phyloP scores from a whole-genome alignment of 1,140 invertebrate genomes.

The Theocolax elegans region DNA sequence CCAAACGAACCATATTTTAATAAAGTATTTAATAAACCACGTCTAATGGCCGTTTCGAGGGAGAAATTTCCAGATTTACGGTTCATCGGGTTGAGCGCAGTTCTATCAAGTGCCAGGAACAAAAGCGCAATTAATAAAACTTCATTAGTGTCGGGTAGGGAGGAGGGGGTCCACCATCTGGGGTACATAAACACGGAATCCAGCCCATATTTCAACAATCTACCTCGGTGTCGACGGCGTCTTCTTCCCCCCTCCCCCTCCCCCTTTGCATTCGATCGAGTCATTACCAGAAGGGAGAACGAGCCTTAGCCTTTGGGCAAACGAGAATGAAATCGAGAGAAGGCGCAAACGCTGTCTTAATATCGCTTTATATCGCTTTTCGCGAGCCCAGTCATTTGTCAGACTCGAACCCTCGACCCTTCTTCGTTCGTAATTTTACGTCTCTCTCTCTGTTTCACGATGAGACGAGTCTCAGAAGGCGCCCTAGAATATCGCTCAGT shows the following conservation, averaged over 20 bases:
- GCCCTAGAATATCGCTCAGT: not conserved
- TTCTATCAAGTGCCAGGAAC: not conserved
- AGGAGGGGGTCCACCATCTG: not conserved
- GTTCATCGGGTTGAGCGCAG: not conserved
- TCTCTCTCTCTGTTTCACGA: not conserved
- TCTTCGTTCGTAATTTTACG: no score
- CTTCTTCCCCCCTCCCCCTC: not conserved
- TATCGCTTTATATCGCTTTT: slow-evolving; percentile 1
- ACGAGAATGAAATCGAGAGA: not conserved
- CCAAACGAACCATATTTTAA: no score
- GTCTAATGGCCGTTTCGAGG: no score
- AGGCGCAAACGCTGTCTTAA: slow-evolving; percentile 16
- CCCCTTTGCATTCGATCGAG: slow-evolving; percentile 11
- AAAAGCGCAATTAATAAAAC: slow-evolving; percentile 19
- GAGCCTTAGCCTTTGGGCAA: not conserved
- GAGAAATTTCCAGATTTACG: no score
- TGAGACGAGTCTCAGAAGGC: no score
- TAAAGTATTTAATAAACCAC: no score
- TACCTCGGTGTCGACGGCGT: not conserved
- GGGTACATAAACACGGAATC: slow-evolving; percentile 8
- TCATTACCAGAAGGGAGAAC: slow-evolving; percentile 13
- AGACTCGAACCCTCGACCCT: not conserved
- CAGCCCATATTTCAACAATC: slow-evolving; percentile 5
- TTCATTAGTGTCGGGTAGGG: not conserved
- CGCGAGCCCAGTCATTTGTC: slow-evolving; percentile 20